A percentile compares a stretch with the other conserved stretches of the same genome.
These are phyloP conservation scores for Rhegmatorhina hoffmannsi DNA, from an alignment of 2,113 vertebrate species.

Conservation along the genomic window DNA sequence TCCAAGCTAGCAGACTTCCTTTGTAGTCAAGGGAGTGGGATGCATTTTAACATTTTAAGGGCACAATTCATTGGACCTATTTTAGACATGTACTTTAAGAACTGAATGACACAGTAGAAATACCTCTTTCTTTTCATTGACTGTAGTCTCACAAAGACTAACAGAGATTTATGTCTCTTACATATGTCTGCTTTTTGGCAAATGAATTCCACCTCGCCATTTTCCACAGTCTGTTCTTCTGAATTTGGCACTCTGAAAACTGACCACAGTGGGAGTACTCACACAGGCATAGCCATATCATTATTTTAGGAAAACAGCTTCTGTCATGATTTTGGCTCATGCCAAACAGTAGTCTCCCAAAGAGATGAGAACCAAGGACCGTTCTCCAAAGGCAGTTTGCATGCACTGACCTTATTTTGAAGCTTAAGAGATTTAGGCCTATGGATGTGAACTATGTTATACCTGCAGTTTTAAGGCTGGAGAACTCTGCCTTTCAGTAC, in stretches of 20 bases:
- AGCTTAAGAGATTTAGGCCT: not conserved
- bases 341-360: not conserved
- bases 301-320: not conserved
- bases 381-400: not conserved
- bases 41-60: not conserved
- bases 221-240: not conserved
- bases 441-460: not conserved
- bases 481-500: not conserved
- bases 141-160: not conserved
- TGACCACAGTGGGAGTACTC: fast-evolving
- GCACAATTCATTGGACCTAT: not conserved
- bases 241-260: not conserved
- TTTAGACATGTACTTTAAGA: not conserved
- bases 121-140: not conserved
- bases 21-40: not conserved
- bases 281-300: fast-evolving
- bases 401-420: not conserved
- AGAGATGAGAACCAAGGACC: not conserved
- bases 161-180: not conserved
- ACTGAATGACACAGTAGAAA: not conserved
- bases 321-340: not conserved
- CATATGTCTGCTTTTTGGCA: not conserved
- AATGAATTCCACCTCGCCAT: not conserved
- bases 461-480: not conserved
- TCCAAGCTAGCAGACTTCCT: not conserved